Base-by-base conservation (phyloP, 2,113 vertebrate genomes). In the Lasiurus cinereus region DNA sequence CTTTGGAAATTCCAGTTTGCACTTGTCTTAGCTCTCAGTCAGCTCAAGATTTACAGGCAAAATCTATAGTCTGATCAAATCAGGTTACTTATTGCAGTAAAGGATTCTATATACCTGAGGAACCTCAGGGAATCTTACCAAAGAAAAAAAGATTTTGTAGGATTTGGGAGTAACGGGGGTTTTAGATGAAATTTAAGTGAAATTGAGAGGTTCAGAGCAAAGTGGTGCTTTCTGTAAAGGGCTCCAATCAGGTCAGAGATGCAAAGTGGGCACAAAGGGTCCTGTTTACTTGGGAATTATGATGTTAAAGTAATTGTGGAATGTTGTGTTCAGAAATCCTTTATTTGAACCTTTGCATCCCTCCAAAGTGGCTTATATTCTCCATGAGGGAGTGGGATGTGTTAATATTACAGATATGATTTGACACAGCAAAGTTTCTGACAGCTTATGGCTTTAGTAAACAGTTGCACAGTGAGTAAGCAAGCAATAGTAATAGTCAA, bases 271-370 rank as follows among this genome's bases (percentile, higher is more conserved):
- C 43, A 14, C 27, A n/a, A 72, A 6, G 39, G 15, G 5, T 78
- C 39, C 31, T 78, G 6, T 70, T 33, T 59, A 59, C 66, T 93
- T 93, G 12, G 43, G 59, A 80, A 62, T 27, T 8, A 48, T 80
- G 52, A 82, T 73, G n/a, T 67, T 85, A 67, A 83, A 64, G 6
- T 93, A 86, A 64, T 80, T 73, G 19, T 93, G 22, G 43, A 13
- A 73, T 54, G 36, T 73, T 88, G 21, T 88, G 10, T 74, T 10
- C 33, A 72, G 4, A 82, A 82, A 43, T 16, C 33, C 27, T 21
- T 66, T 74, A 4, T 54, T 88, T 82, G 29, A 82, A 82, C 27
- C 43, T 88, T 66, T 87, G 2, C 11, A 14, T 39, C n/a, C 64
- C 18, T 88, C 78, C 48, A 50, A 73, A 64, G 83, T 86, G 18